Conservation (phyloP, 2,888 invertebrate species). For the Liodrosophila aerea region DNA sequence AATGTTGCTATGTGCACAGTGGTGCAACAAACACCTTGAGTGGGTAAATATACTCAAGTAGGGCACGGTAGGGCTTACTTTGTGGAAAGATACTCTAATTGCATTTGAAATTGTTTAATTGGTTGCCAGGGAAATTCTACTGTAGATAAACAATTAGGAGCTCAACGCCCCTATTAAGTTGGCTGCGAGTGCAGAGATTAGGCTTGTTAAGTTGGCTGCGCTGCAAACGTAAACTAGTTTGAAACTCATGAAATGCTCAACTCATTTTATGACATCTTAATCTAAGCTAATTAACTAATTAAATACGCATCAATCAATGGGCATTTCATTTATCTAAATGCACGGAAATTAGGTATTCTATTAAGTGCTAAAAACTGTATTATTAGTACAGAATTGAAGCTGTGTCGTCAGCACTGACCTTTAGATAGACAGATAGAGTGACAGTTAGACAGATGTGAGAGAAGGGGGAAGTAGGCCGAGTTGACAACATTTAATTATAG, state of each 20-base stretch:
- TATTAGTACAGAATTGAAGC: conserved; percentile 16
- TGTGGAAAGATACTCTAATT: background rate
- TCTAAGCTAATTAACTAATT: conserved; percentile 24
- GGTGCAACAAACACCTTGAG: conserved; percentile 10
- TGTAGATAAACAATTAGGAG: conserved; percentile 4
- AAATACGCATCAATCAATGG: conserved; percentile 21
- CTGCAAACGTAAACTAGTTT: conserved; percentile 5
- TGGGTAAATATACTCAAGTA: background rate
- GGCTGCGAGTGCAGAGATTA: background rate
- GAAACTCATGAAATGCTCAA: conserved; percentile 1
- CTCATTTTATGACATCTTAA: background rate
- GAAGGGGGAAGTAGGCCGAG: conserved; percentile 5
- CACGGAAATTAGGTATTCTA: conserved; percentile 28
- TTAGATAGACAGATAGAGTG: conserved; percentile 21
- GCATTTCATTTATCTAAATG: conserved; percentile 16
- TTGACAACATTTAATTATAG: conserved; percentile 48
- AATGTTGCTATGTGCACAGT: conserved; percentile 34
- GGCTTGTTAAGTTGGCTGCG: conserved; percentile 5
- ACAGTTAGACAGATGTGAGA: conserved; percentile 14
- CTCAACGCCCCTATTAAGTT: too few species aligned
- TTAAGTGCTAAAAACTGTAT: conserved; percentile 26
- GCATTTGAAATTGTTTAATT: too few species aligned
- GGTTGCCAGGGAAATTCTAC: background rate
- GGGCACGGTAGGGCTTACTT: too few species aligned
- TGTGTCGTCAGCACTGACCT: conserved; percentile 69